Percentiles rank a stretch among this genome's conserved stretches.
phyloP scores from a whole-genome alignment of 1,140 invertebrate species.

The Rhopalosiphum maidis region DNA sequence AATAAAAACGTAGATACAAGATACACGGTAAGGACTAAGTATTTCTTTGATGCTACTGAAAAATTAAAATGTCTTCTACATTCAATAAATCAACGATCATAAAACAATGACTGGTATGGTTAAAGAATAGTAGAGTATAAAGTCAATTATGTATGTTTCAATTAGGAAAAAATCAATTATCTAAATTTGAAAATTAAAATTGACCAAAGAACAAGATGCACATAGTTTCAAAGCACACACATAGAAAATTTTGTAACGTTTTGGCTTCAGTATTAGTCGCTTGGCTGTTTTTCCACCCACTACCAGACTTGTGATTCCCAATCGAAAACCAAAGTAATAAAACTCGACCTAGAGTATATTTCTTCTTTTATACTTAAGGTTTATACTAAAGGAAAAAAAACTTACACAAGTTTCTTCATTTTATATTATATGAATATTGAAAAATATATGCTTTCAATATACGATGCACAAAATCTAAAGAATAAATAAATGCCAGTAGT shows the following conservation, averaged over 20 bases:
- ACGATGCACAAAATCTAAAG: not conserved
- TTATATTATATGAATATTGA: constrained; percentile 33
- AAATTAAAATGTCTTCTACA: not conserved
- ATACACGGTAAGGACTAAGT: not conserved
- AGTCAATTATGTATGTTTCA: not conserved
- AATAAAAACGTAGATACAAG: not conserved
- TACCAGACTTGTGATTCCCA: not conserved
- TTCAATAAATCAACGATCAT: not conserved
- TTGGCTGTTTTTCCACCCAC: not conserved
- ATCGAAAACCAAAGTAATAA: constrained; percentile 43
- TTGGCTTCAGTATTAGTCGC: not conserved
- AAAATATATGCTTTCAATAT: constrained; percentile 22
- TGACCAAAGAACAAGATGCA: not conserved
- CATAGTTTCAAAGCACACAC: not conserved
- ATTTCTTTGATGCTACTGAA: not conserved
- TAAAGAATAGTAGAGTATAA: not conserved
- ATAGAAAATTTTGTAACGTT: not conserved
- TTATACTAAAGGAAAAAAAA: not conserved
- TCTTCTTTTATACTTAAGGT: constrained; percentile 17
- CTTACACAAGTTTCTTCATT: constrained; percentile 31
- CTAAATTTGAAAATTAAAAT: not conserved
- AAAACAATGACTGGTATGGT: not conserved
- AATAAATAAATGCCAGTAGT: constrained; percentile 34
- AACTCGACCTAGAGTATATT: constrained; percentile 40
- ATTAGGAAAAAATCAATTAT: not conserved